Conservation (phyloP, 2,888 invertebrate genomes). For the Anthrax anthrax region DNA sequence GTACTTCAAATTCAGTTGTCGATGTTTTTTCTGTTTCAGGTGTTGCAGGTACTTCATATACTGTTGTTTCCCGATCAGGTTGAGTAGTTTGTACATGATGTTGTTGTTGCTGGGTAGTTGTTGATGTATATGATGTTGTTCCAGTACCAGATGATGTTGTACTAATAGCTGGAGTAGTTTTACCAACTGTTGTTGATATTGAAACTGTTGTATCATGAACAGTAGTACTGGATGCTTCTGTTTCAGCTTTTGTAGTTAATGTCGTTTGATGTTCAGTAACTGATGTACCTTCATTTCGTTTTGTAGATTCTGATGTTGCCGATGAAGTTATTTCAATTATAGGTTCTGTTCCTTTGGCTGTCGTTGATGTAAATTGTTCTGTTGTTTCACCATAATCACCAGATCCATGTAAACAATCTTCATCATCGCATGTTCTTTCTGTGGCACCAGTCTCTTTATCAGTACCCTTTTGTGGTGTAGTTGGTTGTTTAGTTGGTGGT, state of each 20-base stretch:
- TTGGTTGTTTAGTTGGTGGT: conserved; percentile 61
- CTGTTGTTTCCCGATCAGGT: conserved; percentile 28
- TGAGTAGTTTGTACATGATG: conserved; percentile 26
- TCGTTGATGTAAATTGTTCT: conserved; percentile 42
- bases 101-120: conserved; percentile 21
- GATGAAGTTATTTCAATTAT: conserved; percentile 19
- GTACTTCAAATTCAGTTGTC: conserved; percentile 17
- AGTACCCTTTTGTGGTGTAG: conserved; percentile 33
- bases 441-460: conserved; percentile 21
- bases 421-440: conserved; percentile 61
- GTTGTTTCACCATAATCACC: conserved; percentile 58
- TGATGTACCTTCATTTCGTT: conserved; percentile 30
- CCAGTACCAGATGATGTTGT: conserved; percentile 9
- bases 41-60: conserved; percentile 22
- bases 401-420: conserved; percentile 72
- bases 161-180: conserved; percentile 14
- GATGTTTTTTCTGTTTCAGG: conserved; percentile 18
- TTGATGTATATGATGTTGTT: not conserved
- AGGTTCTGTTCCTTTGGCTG: conserved; percentile 36
- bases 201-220: conserved; percentile 19
- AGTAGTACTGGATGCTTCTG: conserved; percentile 17
- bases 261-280: conserved; percentile 39
- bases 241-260: conserved; percentile 19
- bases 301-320: conserved; percentile 16
- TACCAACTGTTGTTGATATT: conserved; percentile 15